A percentile compares a stretch with the other conserved stretches of the same genome.
Conservation (phyloP, 2,113 vertebrate species). For the Monarcha castaneiventris region DNA sequence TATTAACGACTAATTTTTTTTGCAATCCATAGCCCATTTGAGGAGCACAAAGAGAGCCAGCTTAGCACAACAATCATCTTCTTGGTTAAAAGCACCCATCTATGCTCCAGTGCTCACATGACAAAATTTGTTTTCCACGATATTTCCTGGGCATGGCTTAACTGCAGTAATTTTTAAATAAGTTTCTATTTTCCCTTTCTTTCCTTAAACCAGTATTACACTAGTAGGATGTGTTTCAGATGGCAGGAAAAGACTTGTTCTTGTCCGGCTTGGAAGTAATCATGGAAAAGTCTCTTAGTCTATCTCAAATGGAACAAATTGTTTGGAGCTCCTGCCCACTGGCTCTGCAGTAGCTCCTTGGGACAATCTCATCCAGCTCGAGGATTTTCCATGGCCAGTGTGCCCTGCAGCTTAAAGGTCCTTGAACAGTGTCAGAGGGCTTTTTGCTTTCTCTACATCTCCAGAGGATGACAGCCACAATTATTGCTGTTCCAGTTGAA, state of each 20-base stretch:
- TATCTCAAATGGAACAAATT: conserved; percentile 39
- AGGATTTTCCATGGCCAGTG: conserved; percentile 1
- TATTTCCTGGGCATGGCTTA: not conserved
- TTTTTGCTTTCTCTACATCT: not conserved
- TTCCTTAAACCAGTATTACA: not conserved
- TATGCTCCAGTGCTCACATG: not conserved
- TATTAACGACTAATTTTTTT: conserved; percentile 29
- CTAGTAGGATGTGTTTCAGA: not conserved
- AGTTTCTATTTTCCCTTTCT: not conserved
- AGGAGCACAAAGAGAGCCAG: not conserved
- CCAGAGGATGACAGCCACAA: not conserved
- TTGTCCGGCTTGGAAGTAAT: conserved; percentile 27
- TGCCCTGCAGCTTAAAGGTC: not conserved
- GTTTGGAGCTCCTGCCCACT: not conserved
- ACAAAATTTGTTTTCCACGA: not conserved
- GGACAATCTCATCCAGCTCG: not conserved
- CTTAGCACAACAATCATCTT: not conserved
- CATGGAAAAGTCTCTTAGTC: not conserved
- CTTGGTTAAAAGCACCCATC: not conserved
- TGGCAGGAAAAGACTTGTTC: conserved; percentile 37
- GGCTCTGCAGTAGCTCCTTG: not conserved
- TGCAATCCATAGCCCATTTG: not conserved
- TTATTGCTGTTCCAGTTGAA: not conserved
- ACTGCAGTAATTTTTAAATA: not conserved
- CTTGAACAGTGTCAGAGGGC: not conserved